A percentile compares a stretch with the other conserved stretches of the same genome.
These are phyloP conservation scores for Ornithoptera alexandrae DNA, from an alignment of 2,888 invertebrate species.

Conservation along the genomic window DNA sequence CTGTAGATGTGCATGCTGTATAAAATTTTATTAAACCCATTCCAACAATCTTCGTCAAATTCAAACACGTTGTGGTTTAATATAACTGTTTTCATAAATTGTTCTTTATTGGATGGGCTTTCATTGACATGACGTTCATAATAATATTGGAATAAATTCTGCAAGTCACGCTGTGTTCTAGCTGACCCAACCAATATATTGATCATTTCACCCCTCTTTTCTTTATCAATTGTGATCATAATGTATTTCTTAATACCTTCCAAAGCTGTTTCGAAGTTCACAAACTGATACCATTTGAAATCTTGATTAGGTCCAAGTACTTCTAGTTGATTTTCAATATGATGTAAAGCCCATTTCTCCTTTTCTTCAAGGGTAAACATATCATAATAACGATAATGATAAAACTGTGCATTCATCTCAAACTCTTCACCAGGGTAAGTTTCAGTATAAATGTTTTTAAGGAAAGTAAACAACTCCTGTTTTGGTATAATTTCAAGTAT, in stretches of 20 bases:
- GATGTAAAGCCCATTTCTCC: constrained; percentile 53
- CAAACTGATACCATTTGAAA: constrained; percentile 53
- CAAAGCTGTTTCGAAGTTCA: constrained; percentile 51
- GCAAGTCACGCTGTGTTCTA: constrained; percentile 45
- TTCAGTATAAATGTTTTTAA: constrained; percentile 46
- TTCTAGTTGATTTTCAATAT: constrained; percentile 46
- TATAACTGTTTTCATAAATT: constrained; percentile 45
- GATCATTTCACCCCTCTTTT: constrained; percentile 44
- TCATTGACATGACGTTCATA: constrained; percentile 56
- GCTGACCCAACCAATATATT: constrained; percentile 44
- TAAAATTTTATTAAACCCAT: constrained; percentile 49
- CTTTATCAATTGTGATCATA: constrained; percentile 38
- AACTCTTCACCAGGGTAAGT: constrained; percentile 48
- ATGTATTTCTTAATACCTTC: constrained; percentile 46
- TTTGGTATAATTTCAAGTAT: constrained; percentile 47
- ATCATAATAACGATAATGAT: constrained; percentile 38
- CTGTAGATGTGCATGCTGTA: constrained; percentile 49
- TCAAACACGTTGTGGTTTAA: constrained; percentile 44
- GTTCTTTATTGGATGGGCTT: constrained; percentile 38
- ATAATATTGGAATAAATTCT: constrained; percentile 50
- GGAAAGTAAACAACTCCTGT: constrained; percentile 42
- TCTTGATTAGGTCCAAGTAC: constrained; percentile 44
- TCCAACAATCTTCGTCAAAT: constrained; percentile 53
- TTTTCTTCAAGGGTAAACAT: constrained; percentile 47
- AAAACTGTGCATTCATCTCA: constrained; percentile 48